Evolutionary conservation across 2,113 vertebrate species (phyloP).

Genomic region (Ranitomeya variabilis): DNA sequence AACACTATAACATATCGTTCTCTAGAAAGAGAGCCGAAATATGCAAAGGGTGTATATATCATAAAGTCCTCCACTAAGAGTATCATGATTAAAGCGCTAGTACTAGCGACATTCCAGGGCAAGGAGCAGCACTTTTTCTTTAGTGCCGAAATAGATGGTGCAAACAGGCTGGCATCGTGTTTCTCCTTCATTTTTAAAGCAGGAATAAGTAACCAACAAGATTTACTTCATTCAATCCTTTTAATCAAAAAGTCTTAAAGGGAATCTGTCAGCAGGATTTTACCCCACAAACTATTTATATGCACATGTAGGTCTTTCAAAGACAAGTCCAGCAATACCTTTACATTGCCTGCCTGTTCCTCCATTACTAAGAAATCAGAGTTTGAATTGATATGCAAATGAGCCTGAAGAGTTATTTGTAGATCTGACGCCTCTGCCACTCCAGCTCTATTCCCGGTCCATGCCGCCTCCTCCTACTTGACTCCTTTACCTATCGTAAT

Average conservation of each 20-base stretch:
- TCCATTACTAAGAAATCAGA: too few species aligned
- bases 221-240: background rate
- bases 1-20: slow-evolving; percentile 27
- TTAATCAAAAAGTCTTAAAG: background rate
- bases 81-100: slow-evolving; percentile 43
- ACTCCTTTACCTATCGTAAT: too few species aligned
- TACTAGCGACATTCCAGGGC: slow-evolving; percentile 9
- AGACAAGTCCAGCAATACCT: too few species aligned
- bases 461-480: too few species aligned
- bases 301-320: too few species aligned
- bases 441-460: too few species aligned
- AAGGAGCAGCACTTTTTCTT: slow-evolving; percentile 45
- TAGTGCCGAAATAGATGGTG: background rate
- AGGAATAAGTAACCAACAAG: background rate
- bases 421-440: too few species aligned
- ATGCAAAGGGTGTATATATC: slow-evolving; percentile 46
- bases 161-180: slow-evolving; percentile 19
- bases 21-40: slow-evolving; percentile 40
- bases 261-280: too few species aligned
- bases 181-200: background rate
- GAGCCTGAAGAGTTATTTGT: too few species aligned
- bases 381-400: too few species aligned
- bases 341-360: too few species aligned
- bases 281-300: too few species aligned
- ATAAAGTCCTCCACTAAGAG: slow-evolving; percentile 26